phyloP scores from a whole-genome alignment of 1,140 invertebrate genomes.

The Drosophila chauvacae region DNA sequence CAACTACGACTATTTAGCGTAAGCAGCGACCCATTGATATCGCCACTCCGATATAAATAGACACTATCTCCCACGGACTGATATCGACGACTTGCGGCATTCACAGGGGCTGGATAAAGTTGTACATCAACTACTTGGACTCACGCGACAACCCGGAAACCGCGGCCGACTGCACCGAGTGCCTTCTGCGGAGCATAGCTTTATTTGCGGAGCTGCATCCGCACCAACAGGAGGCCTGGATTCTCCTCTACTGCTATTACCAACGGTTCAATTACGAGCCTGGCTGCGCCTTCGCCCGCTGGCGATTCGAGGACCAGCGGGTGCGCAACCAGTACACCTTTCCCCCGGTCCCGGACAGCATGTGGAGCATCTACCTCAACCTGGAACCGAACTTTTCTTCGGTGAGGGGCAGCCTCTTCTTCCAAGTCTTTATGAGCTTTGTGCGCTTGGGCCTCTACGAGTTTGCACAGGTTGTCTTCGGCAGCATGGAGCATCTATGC shows the following conservation, averaged over 20 bases:
- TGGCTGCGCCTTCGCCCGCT: constrained; percentile 54
- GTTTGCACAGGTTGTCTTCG: constrained; percentile 62
- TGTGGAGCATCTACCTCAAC: constrained; percentile 40
- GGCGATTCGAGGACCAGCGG: constrained; percentile 37
- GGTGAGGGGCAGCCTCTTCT: constrained; percentile 20
- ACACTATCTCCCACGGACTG: neutral
- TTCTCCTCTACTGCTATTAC: constrained; percentile 65
- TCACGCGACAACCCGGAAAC: constrained; percentile 48
- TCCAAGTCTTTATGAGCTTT: constrained; percentile 47
- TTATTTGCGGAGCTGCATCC: constrained; percentile 24
- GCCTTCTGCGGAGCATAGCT: constrained; percentile 44
- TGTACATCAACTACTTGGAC: constrained; percentile 53
- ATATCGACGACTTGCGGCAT: neutral
- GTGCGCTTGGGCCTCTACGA: constrained; percentile 62
- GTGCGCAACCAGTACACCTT: neutral
- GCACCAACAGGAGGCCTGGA: constrained; percentile 50
- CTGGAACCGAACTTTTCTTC: constrained; percentile 4
- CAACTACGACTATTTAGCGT: constrained; percentile 51
- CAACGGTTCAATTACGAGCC: constrained; percentile 56
- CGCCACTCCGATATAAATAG: neutral
- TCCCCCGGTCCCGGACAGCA: constrained; percentile 20
- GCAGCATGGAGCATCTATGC: constrained; percentile 30
- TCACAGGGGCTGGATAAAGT: constrained; percentile 56
- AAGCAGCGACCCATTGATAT: constrained; percentile 27
- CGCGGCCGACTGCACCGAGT: constrained; percentile 55